Evolutionary conservation across 2,888 invertebrate genomes (phyloP).

Genomic region (Electrophaes corylata): DNA sequence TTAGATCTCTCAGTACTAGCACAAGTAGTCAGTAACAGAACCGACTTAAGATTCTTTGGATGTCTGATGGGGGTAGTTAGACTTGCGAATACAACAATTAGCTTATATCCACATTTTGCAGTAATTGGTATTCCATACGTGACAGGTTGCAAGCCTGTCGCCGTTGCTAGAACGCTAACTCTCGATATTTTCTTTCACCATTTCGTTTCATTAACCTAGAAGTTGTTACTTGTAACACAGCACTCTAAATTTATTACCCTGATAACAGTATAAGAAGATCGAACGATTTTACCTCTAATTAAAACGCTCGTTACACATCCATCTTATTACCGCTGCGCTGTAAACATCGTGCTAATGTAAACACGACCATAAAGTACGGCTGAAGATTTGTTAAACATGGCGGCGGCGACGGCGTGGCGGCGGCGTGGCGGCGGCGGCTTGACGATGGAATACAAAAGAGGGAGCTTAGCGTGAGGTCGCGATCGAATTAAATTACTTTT

Average conservation of each 20-base stretch:
- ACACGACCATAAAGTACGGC: conserved; percentile 3
- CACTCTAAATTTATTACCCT: conserved; percentile 2
- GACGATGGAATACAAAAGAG: not conserved
- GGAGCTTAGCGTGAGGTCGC: not conserved
- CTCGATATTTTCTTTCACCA: too few relatives aligned
- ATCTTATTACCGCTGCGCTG: conserved; percentile 6
- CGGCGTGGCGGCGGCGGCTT: not conserved
- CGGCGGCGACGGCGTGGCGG: not conserved
- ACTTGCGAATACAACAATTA: too few relatives aligned
- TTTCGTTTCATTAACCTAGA: not conserved
- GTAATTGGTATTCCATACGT: too few relatives aligned
- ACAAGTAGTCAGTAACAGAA: too few relatives aligned
- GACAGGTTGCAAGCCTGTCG: not conserved
- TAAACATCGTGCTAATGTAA: conserved; percentile 11
- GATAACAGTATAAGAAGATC: conserved; percentile 10
- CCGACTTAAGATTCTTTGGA: too few relatives aligned
- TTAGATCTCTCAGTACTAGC: too few relatives aligned
- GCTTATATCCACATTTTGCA: too few relatives aligned
- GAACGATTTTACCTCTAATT: conserved; percentile 17
- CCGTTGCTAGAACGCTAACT: not conserved
- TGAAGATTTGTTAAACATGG: conserved; percentile 8
- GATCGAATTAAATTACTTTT: not conserved
- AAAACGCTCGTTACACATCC: conserved; percentile 11
- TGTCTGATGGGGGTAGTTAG: too few relatives aligned
- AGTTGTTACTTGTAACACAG: conserved; percentile 8